A percentile compares a stretch with the other conserved stretches of the same genome.
Conservation (phyloP, 1,140 invertebrate species). For the Hylyphantes graminicola region DNA sequence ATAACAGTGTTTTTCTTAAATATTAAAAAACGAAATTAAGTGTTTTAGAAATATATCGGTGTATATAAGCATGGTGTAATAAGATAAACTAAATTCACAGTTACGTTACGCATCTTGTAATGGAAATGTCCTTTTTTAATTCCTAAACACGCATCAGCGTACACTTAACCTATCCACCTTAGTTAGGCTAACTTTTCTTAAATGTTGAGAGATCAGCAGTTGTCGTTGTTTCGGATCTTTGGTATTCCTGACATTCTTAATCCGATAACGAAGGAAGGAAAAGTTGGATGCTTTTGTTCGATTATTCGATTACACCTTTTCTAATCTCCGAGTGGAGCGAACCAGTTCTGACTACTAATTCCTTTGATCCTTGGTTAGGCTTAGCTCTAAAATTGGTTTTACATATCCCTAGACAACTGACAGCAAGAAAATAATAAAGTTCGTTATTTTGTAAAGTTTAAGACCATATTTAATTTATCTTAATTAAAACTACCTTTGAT, state of each 20-base stretch:
- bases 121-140: no score
- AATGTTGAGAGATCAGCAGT: background rate
- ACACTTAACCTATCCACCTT: background rate
- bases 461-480: no score
- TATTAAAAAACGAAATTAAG: no score
- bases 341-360: slow-evolving; percentile 41
- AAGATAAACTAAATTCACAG: no score
- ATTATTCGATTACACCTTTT: slow-evolving; percentile 48
- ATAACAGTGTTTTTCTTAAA: no score
- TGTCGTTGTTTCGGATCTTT: background rate
- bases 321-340: slow-evolving; percentile 17
- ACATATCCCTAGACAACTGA: background rate
- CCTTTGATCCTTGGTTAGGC: slow-evolving; percentile 32
- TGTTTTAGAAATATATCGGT: no score
- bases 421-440: no score
- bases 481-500: no score
- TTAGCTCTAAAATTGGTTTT: slow-evolving; percentile 26
- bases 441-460: no score
- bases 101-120: no score
- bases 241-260: slow-evolving; percentile 34
- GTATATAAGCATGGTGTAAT: no score
- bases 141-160: background rate
- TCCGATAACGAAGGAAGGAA: slow-evolving; percentile 27
- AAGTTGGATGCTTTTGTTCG: slow-evolving; percentile 35
- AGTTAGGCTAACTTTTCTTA: slow-evolving; percentile 9